Conservation (phyloP, 2,888 invertebrate species). For the Cerastis leucographa region DNA sequence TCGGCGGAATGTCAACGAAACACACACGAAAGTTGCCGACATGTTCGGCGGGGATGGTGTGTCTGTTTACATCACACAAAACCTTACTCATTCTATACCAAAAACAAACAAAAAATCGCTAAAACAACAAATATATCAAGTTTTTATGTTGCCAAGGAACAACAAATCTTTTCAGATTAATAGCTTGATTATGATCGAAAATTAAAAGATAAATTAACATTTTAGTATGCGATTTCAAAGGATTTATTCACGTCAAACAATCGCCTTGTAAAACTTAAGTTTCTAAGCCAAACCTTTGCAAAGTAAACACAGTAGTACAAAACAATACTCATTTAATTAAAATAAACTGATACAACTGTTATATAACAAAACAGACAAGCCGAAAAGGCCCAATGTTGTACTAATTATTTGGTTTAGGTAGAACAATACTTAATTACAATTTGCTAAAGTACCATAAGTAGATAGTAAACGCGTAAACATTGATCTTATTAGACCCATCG, state of each 20-base stretch:
- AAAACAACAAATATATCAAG: background rate
- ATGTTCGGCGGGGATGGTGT: background rate
- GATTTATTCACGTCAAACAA: background rate
- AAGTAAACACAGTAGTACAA: background rate
- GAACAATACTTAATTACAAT: background rate
- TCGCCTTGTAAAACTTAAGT: background rate
- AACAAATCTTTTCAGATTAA: too few species aligned
- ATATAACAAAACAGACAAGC: background rate
- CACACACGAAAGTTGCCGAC: background rate
- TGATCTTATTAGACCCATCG: too few species aligned
- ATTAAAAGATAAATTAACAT: background rate
- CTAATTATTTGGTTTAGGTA: background rate
- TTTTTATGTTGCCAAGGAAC: background rate
- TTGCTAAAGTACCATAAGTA: too few species aligned
- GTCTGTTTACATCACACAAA: background rate
- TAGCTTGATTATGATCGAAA: too few species aligned
- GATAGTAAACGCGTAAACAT: background rate
- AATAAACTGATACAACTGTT: background rate
- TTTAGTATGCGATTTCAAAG: background rate
- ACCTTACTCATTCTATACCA: background rate
- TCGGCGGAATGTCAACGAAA: too few species aligned
- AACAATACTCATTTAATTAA: background rate
- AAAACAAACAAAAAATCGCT: background rate
- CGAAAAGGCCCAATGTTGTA: background rate
- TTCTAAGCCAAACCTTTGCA: background rate